A percentile compares a stretch with the other conserved stretches of the same genome.
phyloP scores from a whole-genome alignment of 2,113 vertebrate species.

The Zosterops hypoxanthus region DNA sequence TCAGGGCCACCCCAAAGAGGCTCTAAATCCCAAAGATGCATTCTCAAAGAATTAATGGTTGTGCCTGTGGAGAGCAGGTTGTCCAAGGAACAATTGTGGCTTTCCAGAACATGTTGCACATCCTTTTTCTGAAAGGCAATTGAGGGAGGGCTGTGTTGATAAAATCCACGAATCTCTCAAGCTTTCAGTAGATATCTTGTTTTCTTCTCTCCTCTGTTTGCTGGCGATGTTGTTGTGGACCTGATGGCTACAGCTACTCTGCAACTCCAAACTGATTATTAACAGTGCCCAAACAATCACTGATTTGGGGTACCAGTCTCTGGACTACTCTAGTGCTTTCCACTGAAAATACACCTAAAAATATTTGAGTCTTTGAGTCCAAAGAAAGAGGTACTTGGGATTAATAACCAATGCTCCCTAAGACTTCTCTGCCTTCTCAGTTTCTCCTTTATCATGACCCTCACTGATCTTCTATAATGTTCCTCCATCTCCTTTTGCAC shows the following conservation, averaged over 20 bases:
- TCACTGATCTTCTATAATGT: background rate
- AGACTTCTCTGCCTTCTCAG: background rate
- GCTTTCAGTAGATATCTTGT: background rate
- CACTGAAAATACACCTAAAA: background rate
- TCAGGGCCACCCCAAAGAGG: background rate
- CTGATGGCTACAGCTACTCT: background rate
- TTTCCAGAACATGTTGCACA: background rate
- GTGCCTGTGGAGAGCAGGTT: background rate
- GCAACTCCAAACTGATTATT: background rate
- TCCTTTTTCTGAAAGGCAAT: background rate
- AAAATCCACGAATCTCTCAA: background rate
- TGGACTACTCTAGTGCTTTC: background rate
- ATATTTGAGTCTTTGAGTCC: background rate
- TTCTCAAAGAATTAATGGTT: background rate
- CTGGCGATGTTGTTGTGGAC: background rate
- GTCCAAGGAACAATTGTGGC: background rate
- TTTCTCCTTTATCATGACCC: background rate
- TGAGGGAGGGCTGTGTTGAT: background rate
- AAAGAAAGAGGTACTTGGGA: background rate
- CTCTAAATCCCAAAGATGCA: background rate
- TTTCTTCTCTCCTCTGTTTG: background rate
- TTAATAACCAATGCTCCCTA: background rate
- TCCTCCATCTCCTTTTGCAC: background rate
- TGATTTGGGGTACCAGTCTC: background rate
- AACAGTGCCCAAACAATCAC: background rate